Percentiles rank a stretch among this genome's conserved stretches.
phyloP scores from a whole-genome alignment of 2,797 vertebrate species.

The Hybognathus amarus region DNA sequence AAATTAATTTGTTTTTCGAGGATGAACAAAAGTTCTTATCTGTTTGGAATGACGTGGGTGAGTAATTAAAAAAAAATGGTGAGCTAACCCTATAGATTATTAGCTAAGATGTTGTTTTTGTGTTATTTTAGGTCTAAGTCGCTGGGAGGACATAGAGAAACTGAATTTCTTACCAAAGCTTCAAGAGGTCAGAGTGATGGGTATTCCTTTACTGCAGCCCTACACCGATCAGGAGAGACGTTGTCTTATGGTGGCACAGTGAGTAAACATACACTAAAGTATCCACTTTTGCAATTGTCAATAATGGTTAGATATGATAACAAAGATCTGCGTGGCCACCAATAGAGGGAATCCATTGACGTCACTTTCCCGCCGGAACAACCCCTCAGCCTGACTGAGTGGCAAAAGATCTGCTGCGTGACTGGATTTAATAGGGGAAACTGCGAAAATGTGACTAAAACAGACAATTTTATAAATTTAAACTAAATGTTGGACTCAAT shows the following conservation, averaged over 20 bases:
- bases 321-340: neutral
- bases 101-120: slow-evolving; percentile 15
- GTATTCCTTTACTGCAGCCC: slow-evolving; percentile 91
- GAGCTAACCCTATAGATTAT: neutral
- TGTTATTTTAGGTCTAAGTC: slow-evolving; percentile 81
- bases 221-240: slow-evolving; percentile 90
- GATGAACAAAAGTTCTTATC: neutral
- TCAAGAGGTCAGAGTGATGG: slow-evolving; percentile 88
- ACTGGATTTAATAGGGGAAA: no score
- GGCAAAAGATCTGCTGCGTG: no score
- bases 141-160: slow-evolving; percentile 94
- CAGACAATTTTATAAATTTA: no score
- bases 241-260: slow-evolving; percentile 89
- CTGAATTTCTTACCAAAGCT: slow-evolving; percentile 94
- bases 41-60: neutral
- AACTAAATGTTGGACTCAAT: no score
- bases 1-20: neutral
- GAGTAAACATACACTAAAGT: slow-evolving; percentile 55
- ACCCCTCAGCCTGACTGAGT: no score
- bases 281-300: neutral
- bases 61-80: neutral
- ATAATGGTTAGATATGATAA: neutral
- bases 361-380: no score
- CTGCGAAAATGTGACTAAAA: no score
- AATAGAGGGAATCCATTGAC: no score